These are phyloP conservation scores for Hafferia zeledoni DNA, from an alignment of 2,797 vertebrate genomes.

Conservation along the genomic window DNA sequence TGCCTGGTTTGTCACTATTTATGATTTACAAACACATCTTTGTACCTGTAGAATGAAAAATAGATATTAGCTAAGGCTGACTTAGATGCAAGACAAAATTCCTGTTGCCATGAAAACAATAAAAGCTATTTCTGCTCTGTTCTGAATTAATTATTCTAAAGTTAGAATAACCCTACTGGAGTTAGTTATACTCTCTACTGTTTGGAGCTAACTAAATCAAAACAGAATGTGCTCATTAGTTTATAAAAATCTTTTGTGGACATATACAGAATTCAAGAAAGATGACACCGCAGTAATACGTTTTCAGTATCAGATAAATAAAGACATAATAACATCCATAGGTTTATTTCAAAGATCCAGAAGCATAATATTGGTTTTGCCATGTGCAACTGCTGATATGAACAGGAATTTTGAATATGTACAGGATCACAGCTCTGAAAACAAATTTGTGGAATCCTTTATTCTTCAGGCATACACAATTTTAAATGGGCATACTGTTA, in stretches of 20 bases:
- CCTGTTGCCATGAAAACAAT: not conserved
- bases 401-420: not conserved
- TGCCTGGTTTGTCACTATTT: slow-evolving; percentile 4
- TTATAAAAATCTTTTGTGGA: not conserved
- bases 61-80: not conserved
- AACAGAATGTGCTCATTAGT: not conserved
- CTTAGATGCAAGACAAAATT: not conserved
- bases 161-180: not conserved
- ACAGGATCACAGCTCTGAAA: not conserved
- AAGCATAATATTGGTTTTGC: not conserved
- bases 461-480: not conserved
- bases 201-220: not conserved
- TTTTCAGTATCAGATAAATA: not conserved
- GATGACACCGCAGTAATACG: not conserved
- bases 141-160: not conserved
- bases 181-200: not conserved
- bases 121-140: not conserved
- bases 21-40: not conserved
- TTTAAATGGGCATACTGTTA: not conserved
- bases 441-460: not conserved
- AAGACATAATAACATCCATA: not conserved
- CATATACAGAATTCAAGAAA: not conserved
- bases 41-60: not conserved
- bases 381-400: not conserved
- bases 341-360: not conserved